Conservation (phyloP, 2,113 vertebrate genomes). For the Pithys albifrons region DNA sequence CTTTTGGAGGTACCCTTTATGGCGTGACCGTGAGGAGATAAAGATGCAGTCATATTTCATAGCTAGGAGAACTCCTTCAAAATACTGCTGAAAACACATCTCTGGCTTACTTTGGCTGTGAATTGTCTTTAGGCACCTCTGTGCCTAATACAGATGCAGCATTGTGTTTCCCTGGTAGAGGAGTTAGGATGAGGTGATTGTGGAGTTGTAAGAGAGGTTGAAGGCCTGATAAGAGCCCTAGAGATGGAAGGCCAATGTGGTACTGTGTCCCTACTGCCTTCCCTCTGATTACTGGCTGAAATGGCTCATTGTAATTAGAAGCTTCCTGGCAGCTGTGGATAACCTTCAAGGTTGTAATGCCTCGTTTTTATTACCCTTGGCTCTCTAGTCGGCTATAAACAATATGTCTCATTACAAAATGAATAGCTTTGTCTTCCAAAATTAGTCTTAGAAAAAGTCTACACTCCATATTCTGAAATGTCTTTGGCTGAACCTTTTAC, state of each 20-base stretch:
- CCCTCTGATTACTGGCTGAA: neutral
- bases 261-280: neutral
- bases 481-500: conserved; percentile 26
- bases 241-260: neutral
- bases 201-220: neutral
- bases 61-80: neutral
- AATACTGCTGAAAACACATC: neutral
- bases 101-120: neutral
- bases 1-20: neutral
- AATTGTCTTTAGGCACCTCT: neutral
- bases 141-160: neutral
- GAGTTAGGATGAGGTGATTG: neutral
- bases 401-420: conserved; percentile 37
- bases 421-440: conserved; percentile 45
- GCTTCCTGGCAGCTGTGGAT: conserved; percentile 50
- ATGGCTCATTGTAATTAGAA: conserved; percentile 55
- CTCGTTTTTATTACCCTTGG: conserved; percentile 53
- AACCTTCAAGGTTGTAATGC: conserved; percentile 22
- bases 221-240: neutral
- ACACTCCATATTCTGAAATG: conserved; percentile 5
- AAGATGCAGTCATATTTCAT: neutral
- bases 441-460: conserved; percentile 27
- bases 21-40: neutral
- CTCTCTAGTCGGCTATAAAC: conserved; percentile 2
- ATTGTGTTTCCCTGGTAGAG: neutral